Evolutionary conservation across 2,888 invertebrate species (phyloP).

Genomic region (Agonopterix subpropinquella): DNA sequence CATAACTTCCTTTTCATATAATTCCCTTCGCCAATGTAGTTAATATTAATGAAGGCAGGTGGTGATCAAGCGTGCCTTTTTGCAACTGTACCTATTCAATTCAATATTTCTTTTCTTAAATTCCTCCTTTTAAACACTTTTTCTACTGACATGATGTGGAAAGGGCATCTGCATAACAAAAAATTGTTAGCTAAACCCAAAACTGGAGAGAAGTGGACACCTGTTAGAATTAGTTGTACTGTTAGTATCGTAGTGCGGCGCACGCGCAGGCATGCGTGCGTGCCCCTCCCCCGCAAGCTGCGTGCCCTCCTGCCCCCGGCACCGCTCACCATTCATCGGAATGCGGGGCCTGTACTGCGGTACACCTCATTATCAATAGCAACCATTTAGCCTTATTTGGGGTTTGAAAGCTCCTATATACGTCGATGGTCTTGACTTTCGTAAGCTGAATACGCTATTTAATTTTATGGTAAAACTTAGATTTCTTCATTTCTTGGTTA

Average conservation of each 20-base stretch:
- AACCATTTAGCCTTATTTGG: slow-evolving; percentile 44
- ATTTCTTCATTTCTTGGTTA: no score
- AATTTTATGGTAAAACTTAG: no score
- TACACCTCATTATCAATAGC: slow-evolving; percentile 55
- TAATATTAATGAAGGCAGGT: slow-evolving; percentile 1
- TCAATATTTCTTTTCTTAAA: background rate
- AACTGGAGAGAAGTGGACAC: slow-evolving; percentile 49
- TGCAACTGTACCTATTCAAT: background rate
- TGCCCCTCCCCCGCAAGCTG: slow-evolving; percentile 17
- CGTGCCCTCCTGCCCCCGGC: slow-evolving; percentile 18
- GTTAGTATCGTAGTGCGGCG: slow-evolving; percentile 41
- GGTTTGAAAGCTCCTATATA: slow-evolving; percentile 8
- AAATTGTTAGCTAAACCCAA: slow-evolving; percentile 31
- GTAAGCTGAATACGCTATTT: background rate
- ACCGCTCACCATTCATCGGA: slow-evolving; percentile 57
- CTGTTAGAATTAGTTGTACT: slow-evolving; percentile 57
- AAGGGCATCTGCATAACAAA: slow-evolving; percentile 10
- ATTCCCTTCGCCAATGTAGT: no score
- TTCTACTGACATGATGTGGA: background rate
- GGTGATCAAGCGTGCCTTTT: slow-evolving; percentile 3
- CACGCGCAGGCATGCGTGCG: slow-evolving; percentile 64
- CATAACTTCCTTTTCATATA: no score
- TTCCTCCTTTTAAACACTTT: background rate
- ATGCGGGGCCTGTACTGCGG: slow-evolving; percentile 56
- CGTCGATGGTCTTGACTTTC: background rate